These are phyloP conservation scores for Rhizomys pruinosus DNA, from an alignment of 2,113 vertebrate species.

Conservation along the genomic window DNA sequence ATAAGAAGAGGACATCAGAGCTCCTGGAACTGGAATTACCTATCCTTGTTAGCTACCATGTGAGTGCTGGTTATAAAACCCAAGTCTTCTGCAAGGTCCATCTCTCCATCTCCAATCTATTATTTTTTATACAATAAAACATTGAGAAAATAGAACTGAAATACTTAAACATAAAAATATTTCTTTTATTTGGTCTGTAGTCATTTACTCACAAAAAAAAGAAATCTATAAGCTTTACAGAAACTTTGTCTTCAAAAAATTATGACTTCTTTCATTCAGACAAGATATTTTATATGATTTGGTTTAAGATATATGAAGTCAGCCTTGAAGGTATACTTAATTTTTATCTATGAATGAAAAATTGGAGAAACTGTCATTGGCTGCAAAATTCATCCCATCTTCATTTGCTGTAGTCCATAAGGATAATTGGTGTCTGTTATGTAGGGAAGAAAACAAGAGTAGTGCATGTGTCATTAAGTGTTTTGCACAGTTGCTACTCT, in stretches of 20 bases:
- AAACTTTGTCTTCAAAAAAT: neutral
- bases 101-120: no score
- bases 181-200: neutral
- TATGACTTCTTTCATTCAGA: neutral
- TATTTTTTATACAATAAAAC: neutral
- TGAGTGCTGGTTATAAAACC: no score
- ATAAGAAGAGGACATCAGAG: no score
- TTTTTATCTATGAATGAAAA: neutral
- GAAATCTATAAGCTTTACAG: neutral
- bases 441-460: neutral
- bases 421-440: neutral
- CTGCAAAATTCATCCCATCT: neutral
- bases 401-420: neutral
- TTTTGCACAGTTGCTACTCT: neutral
- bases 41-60: no score
- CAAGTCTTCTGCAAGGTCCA: no score
- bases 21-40: no score
- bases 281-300: neutral
- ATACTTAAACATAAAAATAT: neutral
- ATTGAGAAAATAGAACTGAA: neutral
- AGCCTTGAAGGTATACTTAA: neutral
- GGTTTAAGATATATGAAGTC: neutral
- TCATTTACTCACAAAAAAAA: conserved; percentile 32
- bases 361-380: neutral
- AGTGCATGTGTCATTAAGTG: neutral